phyloP scores from a whole-genome alignment of 2,888 invertebrate species.

The Odontomyia ornata region DNA sequence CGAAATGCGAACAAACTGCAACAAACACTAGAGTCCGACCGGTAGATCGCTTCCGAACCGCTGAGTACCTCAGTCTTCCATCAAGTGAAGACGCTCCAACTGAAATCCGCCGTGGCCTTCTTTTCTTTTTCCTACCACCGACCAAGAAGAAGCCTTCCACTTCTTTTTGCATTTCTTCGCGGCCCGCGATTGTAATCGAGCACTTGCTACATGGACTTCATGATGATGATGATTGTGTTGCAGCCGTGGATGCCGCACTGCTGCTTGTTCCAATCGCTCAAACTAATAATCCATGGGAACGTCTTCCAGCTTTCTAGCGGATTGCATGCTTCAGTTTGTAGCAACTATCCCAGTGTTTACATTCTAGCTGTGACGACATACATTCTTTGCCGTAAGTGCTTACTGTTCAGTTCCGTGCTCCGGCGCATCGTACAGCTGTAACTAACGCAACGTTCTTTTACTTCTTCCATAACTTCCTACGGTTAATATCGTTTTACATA shows the following conservation, averaged over 20 bases:
- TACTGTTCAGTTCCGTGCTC: not conserved
- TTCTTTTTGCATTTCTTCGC: constrained; percentile 40
- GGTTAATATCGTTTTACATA: constrained; percentile 10
- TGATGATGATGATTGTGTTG: not conserved
- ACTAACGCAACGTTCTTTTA: constrained; percentile 22
- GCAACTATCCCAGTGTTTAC: not conserved
- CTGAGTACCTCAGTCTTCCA: not conserved
- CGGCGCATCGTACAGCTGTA: constrained; percentile 7
- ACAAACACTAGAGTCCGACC: not conserved
- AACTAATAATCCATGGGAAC: constrained; percentile 33
- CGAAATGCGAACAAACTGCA: constrained; percentile 18
- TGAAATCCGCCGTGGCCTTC: constrained; percentile 15
- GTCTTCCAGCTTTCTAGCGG: constrained; percentile 26
- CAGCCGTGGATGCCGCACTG: constrained; percentile 17
- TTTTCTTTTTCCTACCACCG: constrained; percentile 22
- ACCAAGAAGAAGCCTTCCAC: constrained; percentile 8
- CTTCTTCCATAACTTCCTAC: constrained; percentile 21
- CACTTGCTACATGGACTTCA: constrained; percentile 23
- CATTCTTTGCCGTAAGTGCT: not conserved
- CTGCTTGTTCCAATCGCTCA: not conserved
- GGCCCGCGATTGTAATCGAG: constrained; percentile 20
- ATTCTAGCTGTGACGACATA: constrained; percentile 26
- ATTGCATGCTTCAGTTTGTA: constrained; percentile 19
- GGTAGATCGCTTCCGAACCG: constrained; percentile 25
- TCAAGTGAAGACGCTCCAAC: constrained; percentile 24